Evolutionary conservation across 1,140 invertebrate genomes (phyloP).

Genomic region (Lucilia cuprina): DNA sequence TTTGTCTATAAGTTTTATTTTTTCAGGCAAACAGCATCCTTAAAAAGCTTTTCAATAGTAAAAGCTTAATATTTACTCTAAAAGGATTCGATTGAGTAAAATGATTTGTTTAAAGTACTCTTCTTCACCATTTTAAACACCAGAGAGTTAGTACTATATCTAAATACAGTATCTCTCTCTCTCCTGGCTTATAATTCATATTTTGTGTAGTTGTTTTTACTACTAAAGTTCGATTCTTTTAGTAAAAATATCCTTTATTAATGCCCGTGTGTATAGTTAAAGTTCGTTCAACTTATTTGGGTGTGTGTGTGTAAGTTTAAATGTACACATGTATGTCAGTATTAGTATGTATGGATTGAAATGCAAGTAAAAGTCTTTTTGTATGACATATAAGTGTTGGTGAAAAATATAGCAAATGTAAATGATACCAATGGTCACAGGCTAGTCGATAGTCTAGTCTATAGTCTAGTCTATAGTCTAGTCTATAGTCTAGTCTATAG

Average conservation of each 20-base stretch:
- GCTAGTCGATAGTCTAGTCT: too few species aligned
- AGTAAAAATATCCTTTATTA: background rate
- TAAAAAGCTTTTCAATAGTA: background rate
- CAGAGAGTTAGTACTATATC: background rate
- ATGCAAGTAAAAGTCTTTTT: slow-evolving; percentile 11
- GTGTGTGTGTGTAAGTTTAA: background rate
- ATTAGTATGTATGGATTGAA: background rate
- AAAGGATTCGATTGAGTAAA: background rate
- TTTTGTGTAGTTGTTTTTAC: background rate
- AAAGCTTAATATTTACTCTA: background rate
- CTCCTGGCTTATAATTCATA: background rate
- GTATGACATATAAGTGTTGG: background rate
- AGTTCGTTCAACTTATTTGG: slow-evolving; percentile 30
- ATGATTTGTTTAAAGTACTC: background rate
- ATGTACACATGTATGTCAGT: background rate
- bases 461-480: too few species aligned
- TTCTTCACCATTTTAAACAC: background rate
- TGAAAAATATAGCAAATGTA: too few species aligned
- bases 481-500: too few species aligned
- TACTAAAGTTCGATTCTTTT: background rate
- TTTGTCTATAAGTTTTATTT: background rate
- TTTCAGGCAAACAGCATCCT: background rate
- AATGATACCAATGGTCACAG: too few species aligned
- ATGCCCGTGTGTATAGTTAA: slow-evolving; percentile 7
- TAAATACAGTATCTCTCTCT: background rate